Percentiles rank a stretch among this genome's conserved stretches.
These are phyloP conservation scores for Adelosebastes latens DNA, from an alignment of 2,797 vertebrate genomes.

Conservation along the genomic window DNA sequence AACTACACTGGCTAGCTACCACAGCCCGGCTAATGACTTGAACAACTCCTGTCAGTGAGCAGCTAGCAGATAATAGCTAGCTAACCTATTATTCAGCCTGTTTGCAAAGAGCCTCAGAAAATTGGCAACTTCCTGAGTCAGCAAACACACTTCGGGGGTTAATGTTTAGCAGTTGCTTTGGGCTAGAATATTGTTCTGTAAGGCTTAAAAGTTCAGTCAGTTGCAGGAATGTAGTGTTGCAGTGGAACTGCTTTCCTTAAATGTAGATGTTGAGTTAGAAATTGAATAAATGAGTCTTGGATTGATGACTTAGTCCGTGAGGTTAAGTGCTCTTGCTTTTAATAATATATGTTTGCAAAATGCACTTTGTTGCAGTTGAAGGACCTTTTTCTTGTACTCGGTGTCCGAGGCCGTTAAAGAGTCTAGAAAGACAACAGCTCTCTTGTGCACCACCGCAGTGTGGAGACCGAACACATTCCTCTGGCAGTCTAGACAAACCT, in stretches of 20 bases:
- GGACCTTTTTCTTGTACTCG: background rate
- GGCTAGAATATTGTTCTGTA: slow-evolving; percentile 16
- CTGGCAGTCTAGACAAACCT: slow-evolving; percentile 71
- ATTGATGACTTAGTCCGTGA: background rate
- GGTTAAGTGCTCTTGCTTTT: background rate
- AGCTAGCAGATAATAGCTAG: slow-evolving; percentile 6
- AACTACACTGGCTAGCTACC: background rate
- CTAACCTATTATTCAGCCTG: slow-evolving; percentile 11
- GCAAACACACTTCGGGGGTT: slow-evolving; percentile 12
- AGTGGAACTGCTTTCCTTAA: slow-evolving; percentile 19
- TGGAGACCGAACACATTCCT: slow-evolving; percentile 68
- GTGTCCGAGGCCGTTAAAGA: slow-evolving; percentile 33
- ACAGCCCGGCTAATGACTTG: slow-evolving; percentile 13
- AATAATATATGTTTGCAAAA: slow-evolving; percentile 5
- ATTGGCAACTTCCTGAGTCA: slow-evolving; percentile 13
- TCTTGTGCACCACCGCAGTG: slow-evolving; percentile 49
- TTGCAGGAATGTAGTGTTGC: slow-evolving; percentile 27
- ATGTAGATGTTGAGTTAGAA: slow-evolving; percentile 32
- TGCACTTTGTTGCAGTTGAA: background rate
- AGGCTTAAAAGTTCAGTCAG: background rate
- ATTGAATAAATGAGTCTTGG: slow-evolving; percentile 22
- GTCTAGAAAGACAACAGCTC: slow-evolving; percentile 61
- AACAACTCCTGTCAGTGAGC: slow-evolving; percentile 18
- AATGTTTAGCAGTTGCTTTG: slow-evolving; percentile 18
- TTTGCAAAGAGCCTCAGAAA: slow-evolving; percentile 11